Conservation (phyloP, 64 coral and sea anemone genomes). For the Porites australiensis region DNA sequence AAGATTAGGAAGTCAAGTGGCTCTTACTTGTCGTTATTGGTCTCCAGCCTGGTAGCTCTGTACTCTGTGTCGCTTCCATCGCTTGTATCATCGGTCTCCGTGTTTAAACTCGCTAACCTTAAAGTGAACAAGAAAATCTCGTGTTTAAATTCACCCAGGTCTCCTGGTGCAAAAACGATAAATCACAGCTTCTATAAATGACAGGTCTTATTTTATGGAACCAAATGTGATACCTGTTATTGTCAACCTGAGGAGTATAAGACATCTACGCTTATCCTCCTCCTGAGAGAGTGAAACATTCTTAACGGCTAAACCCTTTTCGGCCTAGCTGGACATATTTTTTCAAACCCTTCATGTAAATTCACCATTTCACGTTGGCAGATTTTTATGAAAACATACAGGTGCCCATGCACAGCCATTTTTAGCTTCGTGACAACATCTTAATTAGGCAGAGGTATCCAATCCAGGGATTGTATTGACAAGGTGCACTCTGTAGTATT, state of each 20-base stretch:
- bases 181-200: not conserved
- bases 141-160: not conserved
- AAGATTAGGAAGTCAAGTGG: slow-evolving; percentile 13
- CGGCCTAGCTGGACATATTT: not conserved
- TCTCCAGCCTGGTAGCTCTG: slow-evolving; percentile 38
- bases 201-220: not conserved
- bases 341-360: not conserved
- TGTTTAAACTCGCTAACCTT: slow-evolving; percentile 4
- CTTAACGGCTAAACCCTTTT: not conserved
- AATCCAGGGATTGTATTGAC: not conserved
- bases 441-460: not conserved
- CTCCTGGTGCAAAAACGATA: not conserved
- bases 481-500: not conserved
- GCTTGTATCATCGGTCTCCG: slow-evolving; percentile 32
- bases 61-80: slow-evolving; percentile 46
- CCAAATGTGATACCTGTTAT: slow-evolving; percentile 30
- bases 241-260: slow-evolving; percentile 12
- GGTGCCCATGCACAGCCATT: slow-evolving; percentile 24
- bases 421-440: slow-evolving; percentile 50
- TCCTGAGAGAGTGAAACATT: not conserved
- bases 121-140: not conserved
- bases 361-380: not conserved
- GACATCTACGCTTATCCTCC: slow-evolving; percentile 29
- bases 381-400: slow-evolving; percentile 11
- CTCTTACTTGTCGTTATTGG: not conserved